phyloP scores from a whole-genome alignment of 2,888 invertebrate genomes.

The Spodoptera littoralis region DNA sequence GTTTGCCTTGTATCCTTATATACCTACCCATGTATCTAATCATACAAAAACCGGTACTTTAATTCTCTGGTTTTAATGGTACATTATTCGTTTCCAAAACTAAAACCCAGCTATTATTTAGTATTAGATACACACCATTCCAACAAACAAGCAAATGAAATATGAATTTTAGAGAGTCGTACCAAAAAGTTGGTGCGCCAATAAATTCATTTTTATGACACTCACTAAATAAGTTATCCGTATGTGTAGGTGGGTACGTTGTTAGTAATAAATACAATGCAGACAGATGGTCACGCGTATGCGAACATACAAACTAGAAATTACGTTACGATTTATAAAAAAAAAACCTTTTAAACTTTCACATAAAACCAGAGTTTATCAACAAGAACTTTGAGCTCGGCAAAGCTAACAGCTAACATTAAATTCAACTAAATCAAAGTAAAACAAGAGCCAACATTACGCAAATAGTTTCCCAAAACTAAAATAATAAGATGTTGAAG shows the following conservation, averaged over 20 bases:
- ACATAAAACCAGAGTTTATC: not conserved
- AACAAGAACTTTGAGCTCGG: conserved; percentile 1
- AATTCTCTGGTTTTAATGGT: not conserved
- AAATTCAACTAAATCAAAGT: conserved; percentile 32
- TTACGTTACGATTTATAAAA: too few relatives aligned
- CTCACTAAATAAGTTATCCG: conserved; percentile 57
- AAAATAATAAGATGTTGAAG: conserved; percentile 62
- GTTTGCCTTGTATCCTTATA: too few relatives aligned
- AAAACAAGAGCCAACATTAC: conserved; percentile 36
- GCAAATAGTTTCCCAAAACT: conserved; percentile 51
- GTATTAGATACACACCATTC: conserved; percentile 19
- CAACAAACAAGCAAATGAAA: conserved; percentile 40
- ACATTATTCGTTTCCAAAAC: conserved; percentile 14
- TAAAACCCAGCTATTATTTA: conserved; percentile 31
- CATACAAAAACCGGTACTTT: too few relatives aligned
- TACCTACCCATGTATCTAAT: too few relatives aligned
- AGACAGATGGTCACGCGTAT: conserved; percentile 46
- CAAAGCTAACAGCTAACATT: conserved; percentile 12
- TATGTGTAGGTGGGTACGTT: conserved; percentile 27
- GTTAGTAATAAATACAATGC: conserved; percentile 53
- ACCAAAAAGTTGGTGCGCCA: conserved; percentile 52
- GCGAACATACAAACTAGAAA: conserved; percentile 10
- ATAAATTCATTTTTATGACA: conserved; percentile 61
- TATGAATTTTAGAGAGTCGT: conserved; percentile 45
- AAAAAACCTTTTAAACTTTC: not conserved